These are phyloP conservation scores for Euproctis similis DNA, from an alignment of 2,888 invertebrate genomes.

Conservation along the genomic window DNA sequence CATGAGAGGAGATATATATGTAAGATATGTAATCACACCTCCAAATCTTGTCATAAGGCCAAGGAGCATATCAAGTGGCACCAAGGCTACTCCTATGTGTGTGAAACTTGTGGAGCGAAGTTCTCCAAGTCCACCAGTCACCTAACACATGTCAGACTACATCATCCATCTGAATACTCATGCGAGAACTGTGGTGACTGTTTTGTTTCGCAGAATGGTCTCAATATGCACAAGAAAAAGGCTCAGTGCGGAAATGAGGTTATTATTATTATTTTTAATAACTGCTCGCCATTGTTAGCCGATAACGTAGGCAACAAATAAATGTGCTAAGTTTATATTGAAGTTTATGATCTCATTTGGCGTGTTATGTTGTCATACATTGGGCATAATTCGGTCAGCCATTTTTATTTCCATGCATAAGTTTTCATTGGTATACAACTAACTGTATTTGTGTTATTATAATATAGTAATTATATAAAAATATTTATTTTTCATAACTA, in stretches of 20 bases:
- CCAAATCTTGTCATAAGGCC: slow-evolving; percentile 39
- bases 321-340: too few relatives aligned
- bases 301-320: too few relatives aligned
- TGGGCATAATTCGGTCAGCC: too few relatives aligned
- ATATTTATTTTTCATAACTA: too few relatives aligned
- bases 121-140: slow-evolving; percentile 50
- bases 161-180: slow-evolving; percentile 39
- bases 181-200: slow-evolving; percentile 49
- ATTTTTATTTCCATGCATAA: too few relatives aligned
- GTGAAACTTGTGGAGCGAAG: slow-evolving; percentile 40
- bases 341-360: too few relatives aligned
- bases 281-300: too few relatives aligned
- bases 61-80: slow-evolving; percentile 56
- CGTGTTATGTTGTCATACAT: too few relatives aligned
- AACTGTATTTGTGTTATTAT: too few relatives aligned
- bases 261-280: background rate
- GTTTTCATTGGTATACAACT: too few relatives aligned
- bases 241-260: slow-evolving; percentile 35
- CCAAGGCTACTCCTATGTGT: slow-evolving; percentile 36
- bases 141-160: slow-evolving; percentile 46
- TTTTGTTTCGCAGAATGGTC: slow-evolving; percentile 43
- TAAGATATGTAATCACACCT: slow-evolving; percentile 35
- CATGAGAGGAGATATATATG: slow-evolving; percentile 49
- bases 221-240: slow-evolving; percentile 47
- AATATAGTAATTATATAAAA: too few relatives aligned